Base-by-base conservation (phyloP, 2,113 vertebrate species). In the Callipepla squamata region DNA sequence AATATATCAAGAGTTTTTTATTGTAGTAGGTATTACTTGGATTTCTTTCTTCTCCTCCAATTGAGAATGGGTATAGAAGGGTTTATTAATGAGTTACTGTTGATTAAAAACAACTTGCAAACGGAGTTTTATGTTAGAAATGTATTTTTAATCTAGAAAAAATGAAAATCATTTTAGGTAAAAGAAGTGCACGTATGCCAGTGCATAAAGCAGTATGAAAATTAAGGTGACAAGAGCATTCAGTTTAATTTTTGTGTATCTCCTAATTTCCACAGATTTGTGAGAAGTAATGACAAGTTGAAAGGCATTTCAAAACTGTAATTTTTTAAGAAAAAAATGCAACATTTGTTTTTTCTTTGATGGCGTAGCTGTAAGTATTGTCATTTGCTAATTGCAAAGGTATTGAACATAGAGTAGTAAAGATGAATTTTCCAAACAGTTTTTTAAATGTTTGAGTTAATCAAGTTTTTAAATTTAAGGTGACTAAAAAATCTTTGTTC, bases 341-440 rank as follows among this genome's bases (percentile, higher is more conserved):
- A 30, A 44, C 73, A 79, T 73, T 86, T 92, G 30, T 61, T 79
- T 94, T 75, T 75, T 92, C 38, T 91, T 87, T 81, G 51, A 47
- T 79, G 87, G 70, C 7, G 1, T 91, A 92, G 73, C 90, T 91
- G n/a, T 74, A 83, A 91, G 65, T 91, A 58, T 91, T 96, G 91
- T 93, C 38, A 51, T 62, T 93, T 87, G 32, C 66, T 95, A 94
- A 96, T 96, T 96, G 95, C 85, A 73, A 84, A 96, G 85, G 82
- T 95, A 76, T 44, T 51, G 30, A 40, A 53, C 38, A 55, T 26
- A 53, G 48, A 51, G 36, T 17, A 16, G 80, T 70, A 68, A 72
- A 93, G 82, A 93, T 90, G 90, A 94, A 92, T 73, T 95, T 95
- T 50, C 44, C 0, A 4, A 45, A 88, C 76, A 80, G 87, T 69